Conservation (phyloP, 1,140 invertebrate genomes). For the Panagrolaimus sp. region DNA sequence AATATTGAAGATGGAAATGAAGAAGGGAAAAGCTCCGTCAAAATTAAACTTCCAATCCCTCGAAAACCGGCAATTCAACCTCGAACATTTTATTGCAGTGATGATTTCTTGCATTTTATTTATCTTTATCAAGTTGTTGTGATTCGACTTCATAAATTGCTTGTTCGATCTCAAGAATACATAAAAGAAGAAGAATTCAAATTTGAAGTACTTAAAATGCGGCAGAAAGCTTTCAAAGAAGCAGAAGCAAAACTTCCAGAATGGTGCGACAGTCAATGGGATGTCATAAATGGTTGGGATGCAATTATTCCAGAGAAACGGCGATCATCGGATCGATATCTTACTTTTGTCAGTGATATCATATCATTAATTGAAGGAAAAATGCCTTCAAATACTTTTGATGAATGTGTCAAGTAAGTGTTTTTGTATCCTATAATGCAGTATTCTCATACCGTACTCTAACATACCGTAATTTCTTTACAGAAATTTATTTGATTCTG, state of each 20-base stretch:
- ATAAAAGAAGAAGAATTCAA: background rate
- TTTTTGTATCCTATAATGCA: background rate
- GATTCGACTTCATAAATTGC: background rate
- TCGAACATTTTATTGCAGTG: background rate
- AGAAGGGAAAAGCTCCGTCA: no score
- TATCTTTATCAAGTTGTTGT: background rate
- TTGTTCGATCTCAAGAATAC: background rate
- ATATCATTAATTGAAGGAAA: background rate
- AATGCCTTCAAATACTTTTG: background rate
- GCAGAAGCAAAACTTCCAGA: background rate
- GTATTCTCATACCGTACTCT: no score
- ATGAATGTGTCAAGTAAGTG: slow-evolving; percentile 4
- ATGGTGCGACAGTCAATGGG: background rate
- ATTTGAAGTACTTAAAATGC: background rate
- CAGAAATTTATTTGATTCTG: background rate
- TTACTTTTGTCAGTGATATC: background rate
- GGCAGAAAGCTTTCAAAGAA: background rate
- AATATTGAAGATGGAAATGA: no score
- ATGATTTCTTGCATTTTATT: slow-evolving; percentile 1
- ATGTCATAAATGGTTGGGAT: background rate
- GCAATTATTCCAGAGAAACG: background rate
- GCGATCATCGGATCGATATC: background rate
- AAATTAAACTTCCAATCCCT: background rate
- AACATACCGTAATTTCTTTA: no score
- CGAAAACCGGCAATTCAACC: background rate